These are phyloP conservation scores for Nysson spinosus DNA, from an alignment of 2,888 invertebrate species.

Conservation along the genomic window DNA sequence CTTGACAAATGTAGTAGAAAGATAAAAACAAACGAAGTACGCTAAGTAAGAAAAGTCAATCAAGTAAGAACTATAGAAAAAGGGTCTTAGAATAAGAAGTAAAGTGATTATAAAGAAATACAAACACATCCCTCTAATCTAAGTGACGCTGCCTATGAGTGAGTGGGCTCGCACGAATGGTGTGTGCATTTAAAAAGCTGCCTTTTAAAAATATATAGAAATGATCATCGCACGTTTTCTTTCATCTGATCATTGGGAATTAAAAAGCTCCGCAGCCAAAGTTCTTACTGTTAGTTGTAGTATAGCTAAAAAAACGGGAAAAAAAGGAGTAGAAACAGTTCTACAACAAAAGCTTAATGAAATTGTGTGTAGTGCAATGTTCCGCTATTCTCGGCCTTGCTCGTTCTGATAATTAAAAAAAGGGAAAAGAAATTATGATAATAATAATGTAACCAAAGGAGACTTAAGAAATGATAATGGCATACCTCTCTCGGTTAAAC, in stretches of 20 bases:
- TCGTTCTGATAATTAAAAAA: conserved; percentile 39
- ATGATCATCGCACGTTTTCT: conserved; percentile 40
- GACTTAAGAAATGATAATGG: conserved; percentile 71
- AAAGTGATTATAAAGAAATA: conserved; percentile 74
- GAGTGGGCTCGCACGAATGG: conserved; percentile 64
- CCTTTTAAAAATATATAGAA: conserved; percentile 56
- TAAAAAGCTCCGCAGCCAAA: conserved; percentile 52
- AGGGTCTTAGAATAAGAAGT: conserved; percentile 71
- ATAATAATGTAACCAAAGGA: conserved; percentile 57
- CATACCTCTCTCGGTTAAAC: conserved; percentile 71
- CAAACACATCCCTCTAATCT: conserved; percentile 72
- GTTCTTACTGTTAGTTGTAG: conserved; percentile 43
- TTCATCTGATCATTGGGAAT: conserved; percentile 48
- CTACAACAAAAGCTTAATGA: conserved; percentile 46
- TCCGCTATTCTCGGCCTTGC: conserved; percentile 46
- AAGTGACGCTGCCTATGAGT: conserved; percentile 69
- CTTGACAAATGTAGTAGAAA: conserved; percentile 69
- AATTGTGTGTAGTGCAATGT: conserved; percentile 50
- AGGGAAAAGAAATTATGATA: conserved; percentile 46
- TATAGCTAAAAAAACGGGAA: conserved; percentile 38
- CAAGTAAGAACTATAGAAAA: conserved; percentile 71
- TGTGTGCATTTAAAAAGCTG: conserved; percentile 50
- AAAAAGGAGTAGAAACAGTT: conserved; percentile 34
- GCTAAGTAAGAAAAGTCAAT: conserved; percentile 73
- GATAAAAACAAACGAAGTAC: conserved; percentile 73